Base-by-base conservation (phyloP, 2,113 vertebrate genomes). In the Phasianus colchicus region DNA sequence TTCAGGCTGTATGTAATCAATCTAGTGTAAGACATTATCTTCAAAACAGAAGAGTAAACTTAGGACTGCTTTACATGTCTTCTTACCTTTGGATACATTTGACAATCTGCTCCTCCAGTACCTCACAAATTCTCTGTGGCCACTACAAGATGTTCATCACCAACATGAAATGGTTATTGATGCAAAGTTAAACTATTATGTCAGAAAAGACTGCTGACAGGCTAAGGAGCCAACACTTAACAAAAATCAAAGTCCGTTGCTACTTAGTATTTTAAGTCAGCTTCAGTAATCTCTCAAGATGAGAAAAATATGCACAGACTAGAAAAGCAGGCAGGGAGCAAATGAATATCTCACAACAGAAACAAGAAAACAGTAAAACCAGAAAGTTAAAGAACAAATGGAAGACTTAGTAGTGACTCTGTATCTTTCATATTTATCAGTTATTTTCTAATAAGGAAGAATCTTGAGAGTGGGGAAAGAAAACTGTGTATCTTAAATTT, bases 1-100 rank as follows among this genome's bases (percentile, higher is more conserved):
- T 95, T 95, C 95, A 83, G 96, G 86, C 96, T 97, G 96, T 83
- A 91, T 97, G 88, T 89, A 97, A 98, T 98, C 96, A 97, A 97
- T 98, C 97, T 97, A 95, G 81, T 19, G 3, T 92, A 96, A 97
- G 98, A 97, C 96, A 92, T 97, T 97, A 97, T 98, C 97, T 97
- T 90, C 66, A 88, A 73, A 90, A 83, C 91, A 93, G 86, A 94
- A 95, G 93, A 95, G 84, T 85, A 89, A 95, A 94, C 88, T 90
- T 92, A 96, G 90, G 92, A 43, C 76, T 86, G 83, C 78, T 94
- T 89, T 96, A 91, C 73, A 77, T 72, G 90, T 86, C 83, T 86
- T 92, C 89, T 93, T 97, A 91, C 95, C 89, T 97, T 92, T 97
- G 96, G 97, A 93, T 94, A 87, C 61, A 78, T 93, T 95, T 96